Conservation (phyloP, 2,113 vertebrate genomes). For the Montifringilla adamsi region DNA sequence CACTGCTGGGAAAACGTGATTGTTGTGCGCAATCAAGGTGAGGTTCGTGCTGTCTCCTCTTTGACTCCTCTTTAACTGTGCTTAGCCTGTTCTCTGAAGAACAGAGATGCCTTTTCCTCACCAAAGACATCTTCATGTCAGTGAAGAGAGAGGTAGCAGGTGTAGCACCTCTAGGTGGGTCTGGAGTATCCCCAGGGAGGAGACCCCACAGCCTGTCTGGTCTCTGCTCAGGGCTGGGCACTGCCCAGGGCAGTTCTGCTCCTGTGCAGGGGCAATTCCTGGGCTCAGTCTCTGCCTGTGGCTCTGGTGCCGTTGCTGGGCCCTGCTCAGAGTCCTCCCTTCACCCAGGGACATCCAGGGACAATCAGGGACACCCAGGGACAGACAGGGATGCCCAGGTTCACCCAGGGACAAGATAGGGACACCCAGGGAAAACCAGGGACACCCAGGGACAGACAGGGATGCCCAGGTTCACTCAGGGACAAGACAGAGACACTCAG, state of each 20-base stretch:
- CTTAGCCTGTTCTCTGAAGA: neutral
- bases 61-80: neutral
- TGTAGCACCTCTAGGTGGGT: neutral
- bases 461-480: neutral
- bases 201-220: neutral
- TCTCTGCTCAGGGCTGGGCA: neutral
- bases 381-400: neutral
- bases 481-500: neutral
- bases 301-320: neutral
- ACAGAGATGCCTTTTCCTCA: neutral
- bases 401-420: neutral
- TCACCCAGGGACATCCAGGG: neutral
- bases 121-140: neutral
- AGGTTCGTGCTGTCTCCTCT: neutral
- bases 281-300: accelerated
- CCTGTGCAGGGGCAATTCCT: neutral
- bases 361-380: neutral
- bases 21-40: neutral
- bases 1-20: neutral
- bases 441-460: neutral
- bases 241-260: neutral
- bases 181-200: neutral
- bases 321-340: neutral
- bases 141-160: neutral
- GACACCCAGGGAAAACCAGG: neutral